Percentiles rank a stretch among this genome's conserved stretches.
Conservation (phyloP, 2,113 vertebrate species). For the Poicephalus meyeri region DNA sequence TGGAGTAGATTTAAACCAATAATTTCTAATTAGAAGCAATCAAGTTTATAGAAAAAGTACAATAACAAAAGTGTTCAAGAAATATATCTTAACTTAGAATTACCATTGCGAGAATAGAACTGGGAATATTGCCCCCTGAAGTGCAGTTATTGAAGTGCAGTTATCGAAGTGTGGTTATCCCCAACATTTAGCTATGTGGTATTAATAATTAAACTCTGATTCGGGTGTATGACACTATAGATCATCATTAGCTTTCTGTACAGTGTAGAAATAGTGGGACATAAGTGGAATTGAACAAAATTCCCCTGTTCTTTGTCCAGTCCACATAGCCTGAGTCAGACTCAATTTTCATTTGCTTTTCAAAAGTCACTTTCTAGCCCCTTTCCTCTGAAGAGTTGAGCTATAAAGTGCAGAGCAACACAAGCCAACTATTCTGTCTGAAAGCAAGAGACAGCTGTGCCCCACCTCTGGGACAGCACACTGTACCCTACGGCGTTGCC, state of each 20-base stretch:
- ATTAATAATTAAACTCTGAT: conserved; percentile 45
- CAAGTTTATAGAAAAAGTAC: conserved; percentile 47
- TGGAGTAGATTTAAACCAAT: conserved; percentile 67
- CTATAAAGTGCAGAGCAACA: not conserved
- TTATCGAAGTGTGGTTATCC: not conserved
- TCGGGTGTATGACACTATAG: not conserved
- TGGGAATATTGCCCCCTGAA: not conserved
- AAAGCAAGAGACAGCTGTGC: not conserved
- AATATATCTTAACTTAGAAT: conserved; percentile 27
- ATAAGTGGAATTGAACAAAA: not conserved
- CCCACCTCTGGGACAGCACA: not conserved
- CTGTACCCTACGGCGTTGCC: not conserved
- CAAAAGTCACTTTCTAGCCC: not conserved
- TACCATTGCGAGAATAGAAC: not conserved
- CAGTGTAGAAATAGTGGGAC: not conserved
- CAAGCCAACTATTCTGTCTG: not conserved
- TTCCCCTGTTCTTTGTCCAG: not conserved
- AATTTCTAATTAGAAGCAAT: conserved; percentile 76
- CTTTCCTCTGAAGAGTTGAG: not conserved
- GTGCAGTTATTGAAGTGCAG: not conserved
- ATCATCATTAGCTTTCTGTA: not conserved
- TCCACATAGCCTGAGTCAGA: not conserved
- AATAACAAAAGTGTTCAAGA: conserved; percentile 52
- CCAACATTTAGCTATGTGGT: not conserved
- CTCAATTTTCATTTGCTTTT: not conserved